phyloP scores from a whole-genome alignment of 2,113 vertebrate genomes.

The Chascanopsetta lugubris region DNA sequence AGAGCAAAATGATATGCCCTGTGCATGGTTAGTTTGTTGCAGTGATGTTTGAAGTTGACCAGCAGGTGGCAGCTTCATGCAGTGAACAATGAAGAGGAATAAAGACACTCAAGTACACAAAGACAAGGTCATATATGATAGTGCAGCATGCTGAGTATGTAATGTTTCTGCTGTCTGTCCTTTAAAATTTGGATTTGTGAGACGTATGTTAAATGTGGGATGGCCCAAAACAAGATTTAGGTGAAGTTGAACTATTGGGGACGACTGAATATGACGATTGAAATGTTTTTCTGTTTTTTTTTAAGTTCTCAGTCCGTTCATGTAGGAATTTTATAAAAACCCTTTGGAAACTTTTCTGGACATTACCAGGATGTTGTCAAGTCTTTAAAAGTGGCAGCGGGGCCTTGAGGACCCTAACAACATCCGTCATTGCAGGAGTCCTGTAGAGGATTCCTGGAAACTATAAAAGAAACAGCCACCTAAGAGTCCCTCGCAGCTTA shows the following conservation, averaged over 20 bases:
- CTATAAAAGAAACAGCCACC: background rate
- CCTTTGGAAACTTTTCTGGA: too few relatives aligned
- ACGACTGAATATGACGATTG: too few relatives aligned
- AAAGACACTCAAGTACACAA: background rate
- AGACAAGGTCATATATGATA: background rate
- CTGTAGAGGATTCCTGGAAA: background rate
- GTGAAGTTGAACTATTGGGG: background rate
- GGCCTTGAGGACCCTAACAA: too few relatives aligned
- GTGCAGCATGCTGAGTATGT: background rate
- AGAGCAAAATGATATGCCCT: too few relatives aligned
- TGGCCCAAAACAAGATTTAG: background rate
- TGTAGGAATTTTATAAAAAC: too few relatives aligned
- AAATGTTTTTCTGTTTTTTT: too few relatives aligned
- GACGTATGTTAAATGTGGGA: background rate
- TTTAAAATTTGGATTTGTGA: background rate
- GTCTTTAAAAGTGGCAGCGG: too few relatives aligned
- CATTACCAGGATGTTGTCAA: too few relatives aligned
- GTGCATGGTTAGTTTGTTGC: background rate
- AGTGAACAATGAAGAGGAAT: background rate
- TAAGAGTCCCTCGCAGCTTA: background rate
- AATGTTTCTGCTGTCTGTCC: background rate
- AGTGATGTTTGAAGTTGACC: background rate
- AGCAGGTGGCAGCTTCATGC: background rate
- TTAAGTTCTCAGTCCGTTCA: too few relatives aligned
- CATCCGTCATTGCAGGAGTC: background rate